A percentile compares a stretch with the other conserved stretches of the same genome.
Conservation (phyloP, 2,797 vertebrate species). For the Botia almorhae region DNA sequence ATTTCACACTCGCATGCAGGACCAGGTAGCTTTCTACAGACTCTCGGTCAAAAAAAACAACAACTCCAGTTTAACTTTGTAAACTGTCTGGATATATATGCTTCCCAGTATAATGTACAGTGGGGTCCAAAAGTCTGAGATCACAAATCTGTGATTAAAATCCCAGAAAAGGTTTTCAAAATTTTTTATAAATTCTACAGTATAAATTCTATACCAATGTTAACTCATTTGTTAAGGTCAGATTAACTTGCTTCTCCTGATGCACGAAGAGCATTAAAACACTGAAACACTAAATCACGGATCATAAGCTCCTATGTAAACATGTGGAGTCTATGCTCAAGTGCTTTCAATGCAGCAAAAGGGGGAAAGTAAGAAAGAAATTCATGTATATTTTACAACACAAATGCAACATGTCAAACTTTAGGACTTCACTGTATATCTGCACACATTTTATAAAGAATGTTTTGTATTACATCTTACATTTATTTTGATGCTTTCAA, state of each 20-base stretch:
- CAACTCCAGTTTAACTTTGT: conserved; percentile 3
- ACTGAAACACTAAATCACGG: background rate
- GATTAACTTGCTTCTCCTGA: background rate
- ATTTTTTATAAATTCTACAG: too few relatives aligned
- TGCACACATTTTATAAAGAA: background rate
- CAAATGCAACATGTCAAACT: background rate
- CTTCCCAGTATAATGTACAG: background rate
- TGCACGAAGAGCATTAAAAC: background rate
- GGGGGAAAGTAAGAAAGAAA: background rate
- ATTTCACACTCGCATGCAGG: conserved; percentile 79
- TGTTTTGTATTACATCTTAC: conserved; percentile 16
- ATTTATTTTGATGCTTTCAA: conserved; percentile 33
- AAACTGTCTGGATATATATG: conserved; percentile 1
- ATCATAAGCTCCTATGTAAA: background rate
- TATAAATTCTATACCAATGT: background rate
- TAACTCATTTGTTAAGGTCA: background rate
- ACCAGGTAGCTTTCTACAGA: conserved; percentile 73
- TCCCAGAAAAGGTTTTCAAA: background rate
- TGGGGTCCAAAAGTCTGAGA: background rate
- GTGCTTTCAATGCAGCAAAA: background rate
- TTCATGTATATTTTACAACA: background rate
- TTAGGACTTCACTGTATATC: background rate
- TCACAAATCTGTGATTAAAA: conserved; percentile 4
- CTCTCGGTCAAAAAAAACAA: conserved; percentile 35
- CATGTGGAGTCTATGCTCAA: background rate